These are phyloP conservation scores for Dione vanillae DNA, from an alignment of 2,888 invertebrate genomes.

Conservation along the genomic window DNA sequence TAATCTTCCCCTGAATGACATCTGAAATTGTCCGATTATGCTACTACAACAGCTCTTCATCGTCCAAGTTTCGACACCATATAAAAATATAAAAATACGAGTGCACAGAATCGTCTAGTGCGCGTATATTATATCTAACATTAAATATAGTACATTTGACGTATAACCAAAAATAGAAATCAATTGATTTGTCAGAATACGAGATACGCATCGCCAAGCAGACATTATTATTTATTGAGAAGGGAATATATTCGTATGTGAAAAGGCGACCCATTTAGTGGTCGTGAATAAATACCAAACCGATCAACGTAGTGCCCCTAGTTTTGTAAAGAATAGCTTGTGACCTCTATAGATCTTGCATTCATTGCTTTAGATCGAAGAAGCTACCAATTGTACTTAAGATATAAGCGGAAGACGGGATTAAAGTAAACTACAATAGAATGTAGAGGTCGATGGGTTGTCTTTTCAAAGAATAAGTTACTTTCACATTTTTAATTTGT, in stretches of 20 bases:
- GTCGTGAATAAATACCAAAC: constrained; percentile 55
- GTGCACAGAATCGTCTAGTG: too few relatives aligned
- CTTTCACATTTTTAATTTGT: too few relatives aligned
- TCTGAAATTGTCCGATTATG: too few relatives aligned
- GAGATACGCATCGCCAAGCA: constrained; percentile 33
- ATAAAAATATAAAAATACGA: too few relatives aligned
- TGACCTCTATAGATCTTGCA: constrained; percentile 73
- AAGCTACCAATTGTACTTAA: constrained; percentile 52
- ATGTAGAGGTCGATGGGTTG: too few relatives aligned
- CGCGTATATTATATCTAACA: too few relatives aligned
- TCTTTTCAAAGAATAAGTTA: too few relatives aligned
- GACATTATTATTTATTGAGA: constrained; percentile 43
- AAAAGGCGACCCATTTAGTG: constrained; percentile 49
- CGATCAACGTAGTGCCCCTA: constrained; percentile 55
- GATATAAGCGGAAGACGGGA: constrained; percentile 19
- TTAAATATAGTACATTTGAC: constrained; percentile 11
- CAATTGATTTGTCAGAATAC: constrained; percentile 33
- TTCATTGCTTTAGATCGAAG: constrained; percentile 63
- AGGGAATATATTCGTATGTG: constrained; percentile 35
- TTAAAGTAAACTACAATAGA: background rate
- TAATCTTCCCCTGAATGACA: too few relatives aligned
- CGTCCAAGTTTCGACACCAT: too few relatives aligned
- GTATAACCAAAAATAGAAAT: constrained; percentile 22
- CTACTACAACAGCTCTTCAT: too few relatives aligned
- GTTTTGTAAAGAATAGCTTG: constrained; percentile 60